Conservation (phyloP, 2,113 vertebrate species). For the Pimephales promelas region DNA sequence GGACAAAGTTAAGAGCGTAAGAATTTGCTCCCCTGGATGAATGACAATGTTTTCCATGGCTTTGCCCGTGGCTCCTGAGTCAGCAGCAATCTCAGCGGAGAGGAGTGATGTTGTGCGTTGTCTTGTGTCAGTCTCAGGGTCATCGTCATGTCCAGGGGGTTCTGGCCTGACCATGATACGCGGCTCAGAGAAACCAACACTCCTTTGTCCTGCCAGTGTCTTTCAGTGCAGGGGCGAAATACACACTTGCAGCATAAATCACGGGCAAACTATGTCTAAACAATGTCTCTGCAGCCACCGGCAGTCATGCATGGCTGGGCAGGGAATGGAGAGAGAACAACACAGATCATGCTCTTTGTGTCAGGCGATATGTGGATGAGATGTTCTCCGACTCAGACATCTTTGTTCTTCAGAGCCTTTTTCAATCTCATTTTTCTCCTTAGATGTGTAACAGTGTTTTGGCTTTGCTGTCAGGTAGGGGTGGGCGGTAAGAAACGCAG, state of each 20-base stretch:
- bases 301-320: slow-evolving; percentile 31
- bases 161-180: slow-evolving; percentile 66
- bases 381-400: slow-evolving; percentile 28
- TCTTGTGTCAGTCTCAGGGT: slow-evolving; percentile 75
- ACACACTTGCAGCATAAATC: slow-evolving; percentile 73
- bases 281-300: slow-evolving; percentile 32
- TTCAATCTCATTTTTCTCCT: neutral
- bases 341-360: slow-evolving; percentile 37
- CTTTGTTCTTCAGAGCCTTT: slow-evolving; percentile 17
- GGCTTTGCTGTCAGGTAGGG: neutral
- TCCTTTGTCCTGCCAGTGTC: slow-evolving; percentile 73
- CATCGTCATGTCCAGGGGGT: slow-evolving; percentile 63
- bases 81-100: slow-evolving; percentile 74
- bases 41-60: slow-evolving; percentile 65
- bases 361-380: slow-evolving; percentile 28
- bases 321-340: slow-evolving; percentile 14
- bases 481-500: neutral
- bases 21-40: slow-evolving; percentile 61
- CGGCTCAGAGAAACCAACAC: slow-evolving; percentile 61
- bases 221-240: slow-evolving; percentile 69
- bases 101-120: slow-evolving; percentile 77
- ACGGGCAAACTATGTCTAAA: slow-evolving; percentile 57
- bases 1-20: slow-evolving; percentile 34
- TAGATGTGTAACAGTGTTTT: neutral
- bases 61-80: slow-evolving; percentile 76